Evolutionary conservation across 2,797 vertebrate species (phyloP), one percentile per base, ranked within the genome.

Genomic region (Eulemur mongoz): DNA sequence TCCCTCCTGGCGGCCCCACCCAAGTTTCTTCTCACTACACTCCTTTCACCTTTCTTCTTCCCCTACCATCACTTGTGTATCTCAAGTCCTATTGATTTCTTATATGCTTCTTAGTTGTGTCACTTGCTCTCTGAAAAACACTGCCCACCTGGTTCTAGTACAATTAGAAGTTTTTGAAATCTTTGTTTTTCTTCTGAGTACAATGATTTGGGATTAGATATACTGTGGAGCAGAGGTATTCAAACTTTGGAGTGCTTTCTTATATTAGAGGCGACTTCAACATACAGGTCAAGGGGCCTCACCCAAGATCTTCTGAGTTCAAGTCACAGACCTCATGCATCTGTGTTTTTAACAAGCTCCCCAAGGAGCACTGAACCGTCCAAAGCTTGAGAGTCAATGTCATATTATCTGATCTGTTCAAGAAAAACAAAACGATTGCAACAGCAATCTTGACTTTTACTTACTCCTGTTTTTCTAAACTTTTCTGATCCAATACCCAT

Each of bases 361-460:
- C 40, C n/a, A 78, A n/a, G 48, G 12, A 35, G 20, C 30, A 80
- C 6, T 40, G 59, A 83, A 54, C 25, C 27, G 15, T n/a, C 63
- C 20, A 75, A 70, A 86, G 35, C 27, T 59, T 94, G 59, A 38
- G 4, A 90, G n/a, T 80, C 72, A 50, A 72, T 50, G 22, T 76
- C n/a, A 13, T 63, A 30, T 61, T 76, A 50, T 63, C 86, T 91
- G 43, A 76, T 70, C 20, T 57, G 12, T 43, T 95, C 30, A 40
- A 95, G 69, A 67, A 96, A 81, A 76, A 14, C 45, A 90, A 83
- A 93, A 63, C 4, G 18, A 52, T 84, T 94, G 13, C 59, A 70
- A 69, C 25, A 84, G 43, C 32, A 92, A 48, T 15, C 35, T 82
- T 79, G 54, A 87, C 40, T n/a, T 59, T 89, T 43, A 52, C 32